Evolutionary conservation across 2,113 vertebrate species (phyloP), one percentile per base, ranked within the genome.

Genomic region (Salminus brasiliensis): DNA sequence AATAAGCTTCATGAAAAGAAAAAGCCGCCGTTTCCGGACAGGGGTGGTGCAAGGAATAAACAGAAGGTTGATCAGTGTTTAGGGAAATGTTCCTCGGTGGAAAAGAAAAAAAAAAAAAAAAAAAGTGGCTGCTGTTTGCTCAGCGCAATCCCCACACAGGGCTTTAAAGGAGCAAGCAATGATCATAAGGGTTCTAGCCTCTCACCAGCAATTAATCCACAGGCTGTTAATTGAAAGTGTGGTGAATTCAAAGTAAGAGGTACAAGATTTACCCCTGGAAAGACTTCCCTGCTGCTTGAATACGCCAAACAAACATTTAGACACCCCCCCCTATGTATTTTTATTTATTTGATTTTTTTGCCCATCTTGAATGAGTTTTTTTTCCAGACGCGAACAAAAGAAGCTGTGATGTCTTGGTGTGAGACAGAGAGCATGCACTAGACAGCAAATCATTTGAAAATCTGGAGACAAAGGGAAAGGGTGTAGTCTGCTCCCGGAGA

Each of bases 381-480:
- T 29, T n/a, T n/a, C n/a, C 43, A 67, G 29, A 47, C 59, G 36
- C 25, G 47, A 79, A 71, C 81, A 71, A 77, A 77, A 72, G 74
- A 77, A 63, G 25, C 27, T 25, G 74, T 79, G 77, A 72, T 72
- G 77, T 78, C 76, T 78, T 49, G 67, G 67, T 71, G 52, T 43
- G 60, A 72, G 53, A 76, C 39, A 52, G 67, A 41, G 69, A 81
- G 78, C 71, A 62, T 5, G 57, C 57, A 60, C 53, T 74, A 41
- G 74, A 84, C 82, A 84, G 82, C 79, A 84, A 84, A 84, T 84
- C 78, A 76, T 81, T 84, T 81, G 30, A 78, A 81, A 81, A 84
- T 84, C 69, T 72, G 82, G 66, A 88, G 83, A 87, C 91, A 90
- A 90, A 92, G 89, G 85, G 87, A 77, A 76, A 86, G 87, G 90